Percentiles rank a stretch among this genome's conserved stretches.
Evolutionary conservation across 2,888 invertebrate species (phyloP).

Genomic region (Cantharis rufa): DNA sequence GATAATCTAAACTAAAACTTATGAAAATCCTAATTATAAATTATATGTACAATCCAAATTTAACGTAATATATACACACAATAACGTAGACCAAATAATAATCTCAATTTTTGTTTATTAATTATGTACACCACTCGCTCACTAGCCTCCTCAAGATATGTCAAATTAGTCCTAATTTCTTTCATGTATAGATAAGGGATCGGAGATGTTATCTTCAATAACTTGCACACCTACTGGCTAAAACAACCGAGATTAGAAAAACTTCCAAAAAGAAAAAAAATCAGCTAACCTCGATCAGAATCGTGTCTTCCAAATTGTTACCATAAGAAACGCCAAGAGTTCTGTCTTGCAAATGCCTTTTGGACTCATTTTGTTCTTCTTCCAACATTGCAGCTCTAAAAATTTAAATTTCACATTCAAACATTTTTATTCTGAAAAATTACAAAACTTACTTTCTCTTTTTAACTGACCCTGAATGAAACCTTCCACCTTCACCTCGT

Average conservation of each 20-base stretch:
- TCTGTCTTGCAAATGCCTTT: conserved; percentile 39
- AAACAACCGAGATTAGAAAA: conserved; percentile 1
- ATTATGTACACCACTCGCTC: not conserved
- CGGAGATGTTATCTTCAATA: conserved; percentile 16
- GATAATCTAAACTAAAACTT: not conserved
- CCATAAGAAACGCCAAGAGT: conserved; percentile 49
- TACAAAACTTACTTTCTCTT: conserved; percentile 38
- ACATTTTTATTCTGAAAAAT: not conserved
- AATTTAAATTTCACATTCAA: not conserved
- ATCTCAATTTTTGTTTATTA: not conserved
- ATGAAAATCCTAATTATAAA: not conserved
- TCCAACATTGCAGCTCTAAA: conserved; percentile 17
- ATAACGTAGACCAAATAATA: not conserved
- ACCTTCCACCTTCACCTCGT: conserved; percentile 94
- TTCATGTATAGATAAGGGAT: conserved; percentile 23
- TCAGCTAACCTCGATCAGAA: conserved; percentile 52
- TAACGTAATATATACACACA: not conserved
- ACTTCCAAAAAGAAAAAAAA: not conserved
- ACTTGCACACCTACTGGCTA: conserved; percentile 28
- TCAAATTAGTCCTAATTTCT: conserved; percentile 12
- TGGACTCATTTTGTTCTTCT: conserved; percentile 21
- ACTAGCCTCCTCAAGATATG: not conserved
- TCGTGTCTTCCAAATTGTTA: conserved; percentile 46
- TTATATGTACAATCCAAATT: not conserved
- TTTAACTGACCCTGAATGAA: conserved; percentile 73